A percentile compares a stretch with the other conserved stretches of the same genome.
Conservation (phyloP, 2,888 invertebrate species). For the Linnaemya vulpina region DNA sequence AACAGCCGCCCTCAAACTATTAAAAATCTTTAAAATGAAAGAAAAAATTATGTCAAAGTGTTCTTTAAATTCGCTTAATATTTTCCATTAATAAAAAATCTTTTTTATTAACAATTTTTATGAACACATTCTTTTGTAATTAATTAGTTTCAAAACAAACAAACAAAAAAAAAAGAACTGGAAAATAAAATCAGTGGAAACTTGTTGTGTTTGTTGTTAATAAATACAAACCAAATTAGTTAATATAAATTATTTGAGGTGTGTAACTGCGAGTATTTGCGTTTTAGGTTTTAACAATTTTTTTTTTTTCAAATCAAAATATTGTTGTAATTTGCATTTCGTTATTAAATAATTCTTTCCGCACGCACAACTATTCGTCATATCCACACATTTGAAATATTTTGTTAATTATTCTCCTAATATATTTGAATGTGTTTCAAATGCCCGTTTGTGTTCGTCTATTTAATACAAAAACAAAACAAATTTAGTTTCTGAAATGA, state of each 20-base stretch:
- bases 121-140: neutral
- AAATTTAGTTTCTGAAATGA: constrained; percentile 36
- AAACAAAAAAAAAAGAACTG: neutral
- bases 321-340: constrained; percentile 66
- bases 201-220: neutral
- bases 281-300: constrained; percentile 23
- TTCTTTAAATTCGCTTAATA: neutral
- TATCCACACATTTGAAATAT: neutral
- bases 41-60: neutral
- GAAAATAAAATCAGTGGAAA: constrained; percentile 2
- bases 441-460: constrained; percentile 8
- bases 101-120: neutral
- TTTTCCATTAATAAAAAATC: neutral
- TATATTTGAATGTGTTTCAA: constrained; percentile 1
- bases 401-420: constrained; percentile 30
- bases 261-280: constrained; percentile 33
- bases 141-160: constrained; percentile 21
- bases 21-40: no score
- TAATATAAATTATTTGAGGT: constrained; percentile 51
- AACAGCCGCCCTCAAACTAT: no score
- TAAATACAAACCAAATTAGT: neutral
- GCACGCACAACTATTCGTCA: constrained; percentile 51
- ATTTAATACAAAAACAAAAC: neutral
- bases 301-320: constrained; percentile 47
- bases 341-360: constrained; percentile 17